Evolutionary conservation across 2,888 invertebrate genomes (phyloP).

Genomic region (Prosapia bicincta): DNA sequence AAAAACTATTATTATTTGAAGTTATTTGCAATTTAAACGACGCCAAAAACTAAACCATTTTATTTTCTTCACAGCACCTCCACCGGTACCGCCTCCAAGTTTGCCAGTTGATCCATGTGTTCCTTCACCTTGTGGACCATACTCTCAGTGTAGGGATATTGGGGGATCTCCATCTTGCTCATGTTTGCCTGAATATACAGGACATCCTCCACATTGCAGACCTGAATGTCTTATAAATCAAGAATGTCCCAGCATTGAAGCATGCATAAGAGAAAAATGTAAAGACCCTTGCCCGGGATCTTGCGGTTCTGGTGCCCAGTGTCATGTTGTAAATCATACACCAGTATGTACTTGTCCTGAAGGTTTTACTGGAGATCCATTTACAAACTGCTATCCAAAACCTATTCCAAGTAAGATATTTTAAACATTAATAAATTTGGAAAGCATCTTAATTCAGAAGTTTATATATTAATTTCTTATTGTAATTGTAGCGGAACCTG

Average conservation of each 20-base stretch:
- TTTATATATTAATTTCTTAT: background rate
- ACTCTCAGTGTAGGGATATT: conserved; percentile 61
- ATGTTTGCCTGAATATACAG: conserved; percentile 63
- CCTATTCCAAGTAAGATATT: conserved; percentile 46
- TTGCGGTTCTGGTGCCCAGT: conserved; percentile 53
- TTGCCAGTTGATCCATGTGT: conserved; percentile 57
- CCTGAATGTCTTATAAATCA: conserved; percentile 68
- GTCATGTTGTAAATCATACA: conserved; percentile 60
- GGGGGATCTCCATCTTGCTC: conserved; percentile 60
- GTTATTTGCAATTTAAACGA: conserved; percentile 38
- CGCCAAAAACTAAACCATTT: conserved; percentile 46
- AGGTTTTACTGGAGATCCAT: conserved; percentile 75
- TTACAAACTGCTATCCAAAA: conserved; percentile 59
- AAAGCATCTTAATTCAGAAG: conserved; percentile 62
- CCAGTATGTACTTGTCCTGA: conserved; percentile 70
- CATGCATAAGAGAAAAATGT: conserved; percentile 55
- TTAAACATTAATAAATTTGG: conserved; percentile 38
- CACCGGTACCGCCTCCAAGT: conserved; percentile 31
- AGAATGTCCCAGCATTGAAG: conserved; percentile 58
- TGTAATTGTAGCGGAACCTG: conserved; percentile 43
- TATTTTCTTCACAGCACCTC: conserved; percentile 37
- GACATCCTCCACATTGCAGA: conserved; percentile 68
- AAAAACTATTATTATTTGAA: conserved; percentile 40
- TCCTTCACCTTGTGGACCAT: conserved; percentile 72
- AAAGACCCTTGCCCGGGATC: conserved; percentile 55